Evolutionary conservation across 2,888 invertebrate genomes (phyloP).

Genomic region (Eupithecia exiguata): DNA sequence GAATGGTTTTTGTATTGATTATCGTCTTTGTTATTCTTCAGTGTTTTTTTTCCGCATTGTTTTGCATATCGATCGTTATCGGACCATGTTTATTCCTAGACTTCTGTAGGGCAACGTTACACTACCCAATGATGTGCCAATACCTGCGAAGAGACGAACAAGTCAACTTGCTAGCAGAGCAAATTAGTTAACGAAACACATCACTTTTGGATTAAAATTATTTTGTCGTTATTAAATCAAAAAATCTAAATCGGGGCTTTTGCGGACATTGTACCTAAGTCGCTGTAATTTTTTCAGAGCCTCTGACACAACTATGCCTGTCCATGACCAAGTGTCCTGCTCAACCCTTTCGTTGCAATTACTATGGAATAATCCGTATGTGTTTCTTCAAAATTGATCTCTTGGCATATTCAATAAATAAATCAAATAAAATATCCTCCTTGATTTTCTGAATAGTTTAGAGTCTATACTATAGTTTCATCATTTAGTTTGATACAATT

Average conservation of each 20-base stretch:
- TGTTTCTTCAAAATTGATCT: too few species aligned
- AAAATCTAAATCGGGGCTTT: too few species aligned
- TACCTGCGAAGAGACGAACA: not conserved
- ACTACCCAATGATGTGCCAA: not conserved
- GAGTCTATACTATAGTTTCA: not conserved
- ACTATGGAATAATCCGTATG: too few species aligned
- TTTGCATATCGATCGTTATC: constrained; percentile 28
- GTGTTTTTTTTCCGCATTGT: constrained; percentile 24
- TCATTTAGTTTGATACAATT: not conserved
- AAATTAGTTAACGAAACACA: not conserved
- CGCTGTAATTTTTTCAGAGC: too few species aligned
- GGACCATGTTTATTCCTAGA: constrained; percentile 10
- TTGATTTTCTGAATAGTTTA: not conserved
- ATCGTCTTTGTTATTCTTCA: constrained; percentile 19
- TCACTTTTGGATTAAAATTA: too few species aligned
- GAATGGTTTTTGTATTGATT: constrained; percentile 25
- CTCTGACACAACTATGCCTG: too few species aligned
- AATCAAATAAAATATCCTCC: too few species aligned
- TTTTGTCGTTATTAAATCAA: too few species aligned
- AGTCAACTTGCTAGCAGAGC: not conserved
- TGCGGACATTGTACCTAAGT: too few species aligned
- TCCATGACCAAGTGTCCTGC: too few species aligned
- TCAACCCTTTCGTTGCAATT: too few species aligned
- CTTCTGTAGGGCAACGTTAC: not conserved
- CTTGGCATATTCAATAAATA: too few species aligned